Base-by-base conservation (phyloP, 1,140 invertebrate species). In the Micrasema minimum region DNA sequence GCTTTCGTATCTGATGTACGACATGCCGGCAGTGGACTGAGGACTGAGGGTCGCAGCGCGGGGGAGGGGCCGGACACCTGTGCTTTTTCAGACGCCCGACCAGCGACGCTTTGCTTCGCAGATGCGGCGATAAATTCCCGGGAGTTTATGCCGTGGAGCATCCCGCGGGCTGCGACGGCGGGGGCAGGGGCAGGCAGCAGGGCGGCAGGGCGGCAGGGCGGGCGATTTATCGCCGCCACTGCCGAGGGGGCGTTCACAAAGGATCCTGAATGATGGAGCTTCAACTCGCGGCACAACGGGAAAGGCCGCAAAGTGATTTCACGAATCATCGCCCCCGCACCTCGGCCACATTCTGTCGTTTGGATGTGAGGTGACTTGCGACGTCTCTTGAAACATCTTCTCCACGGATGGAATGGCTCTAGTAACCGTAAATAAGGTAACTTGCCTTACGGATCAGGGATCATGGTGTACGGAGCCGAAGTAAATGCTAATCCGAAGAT, bases 1-100 rank as follows among this genome's bases (percentile, higher is more conserved):
- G 80, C 77, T 77, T 76, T 77, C 76, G 75, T 74, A 77, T 77
- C 72, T 77, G 72, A 76, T 69, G 67, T 77, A 73, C 77, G 73
- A 67, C 77, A 76, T 75, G 45, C 23, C 22, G 62, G 48, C 45
- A 48, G 62, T 50, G 62, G 62, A 66, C 45, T 45, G 62, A 51
- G 62, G n/a, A n/a, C n/a, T n/a, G n/a, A n/a, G 45, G 43, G 41
- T 35, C 31, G 41, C 5, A 7, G 65, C 4, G 35, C 14, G 14
- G 26, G 0, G 38, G 31, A 48, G 51, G 69, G 65, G 73, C 73
- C 62, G 74, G 70, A 75, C 73, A 75, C 73, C 73, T 75, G 73
- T 69, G 73, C 73, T 75, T 72, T 71, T 75, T 72, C 73, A 75
- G 73, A 68, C 66, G 61, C 66, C 69, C 57, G 59, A 45, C 69